phyloP scores from a whole-genome alignment of 2,113 vertebrate species.

The Paradisaea rubra region DNA sequence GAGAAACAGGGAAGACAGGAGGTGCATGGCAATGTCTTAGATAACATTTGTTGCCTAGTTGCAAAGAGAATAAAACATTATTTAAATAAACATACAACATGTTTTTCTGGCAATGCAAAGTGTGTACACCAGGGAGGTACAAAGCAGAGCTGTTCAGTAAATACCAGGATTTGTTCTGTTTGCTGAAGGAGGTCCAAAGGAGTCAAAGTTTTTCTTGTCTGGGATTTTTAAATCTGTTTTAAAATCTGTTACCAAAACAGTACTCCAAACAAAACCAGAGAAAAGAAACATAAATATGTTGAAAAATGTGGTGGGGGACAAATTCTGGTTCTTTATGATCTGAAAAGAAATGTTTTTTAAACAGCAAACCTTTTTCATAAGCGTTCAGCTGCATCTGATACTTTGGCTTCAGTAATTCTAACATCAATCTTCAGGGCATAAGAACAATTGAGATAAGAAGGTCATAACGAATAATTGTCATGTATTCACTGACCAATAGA shows the following conservation, averaged over 20 bases:
- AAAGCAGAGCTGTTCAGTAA: background rate
- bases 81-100: background rate
- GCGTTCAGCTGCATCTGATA: background rate
- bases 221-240: background rate
- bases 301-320: fast-evolving
- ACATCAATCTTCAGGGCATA: background rate
- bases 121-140: fast-evolving
- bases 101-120: background rate
- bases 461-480: background rate
- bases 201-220: background rate
- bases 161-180: background rate
- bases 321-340: background rate
- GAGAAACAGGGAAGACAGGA: background rate
- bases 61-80: background rate
- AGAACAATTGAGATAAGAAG: background rate
- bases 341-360: background rate
- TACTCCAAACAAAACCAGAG: background rate
- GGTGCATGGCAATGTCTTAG: background rate
- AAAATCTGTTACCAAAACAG: background rate
- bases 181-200: background rate
- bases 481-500: background rate
- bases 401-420: background rate
- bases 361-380: background rate
- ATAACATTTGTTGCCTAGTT: background rate
- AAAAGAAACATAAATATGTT: background rate